Conservation (phyloP, 2,797 vertebrate genomes). For the Propithecus deckenii region DNA sequence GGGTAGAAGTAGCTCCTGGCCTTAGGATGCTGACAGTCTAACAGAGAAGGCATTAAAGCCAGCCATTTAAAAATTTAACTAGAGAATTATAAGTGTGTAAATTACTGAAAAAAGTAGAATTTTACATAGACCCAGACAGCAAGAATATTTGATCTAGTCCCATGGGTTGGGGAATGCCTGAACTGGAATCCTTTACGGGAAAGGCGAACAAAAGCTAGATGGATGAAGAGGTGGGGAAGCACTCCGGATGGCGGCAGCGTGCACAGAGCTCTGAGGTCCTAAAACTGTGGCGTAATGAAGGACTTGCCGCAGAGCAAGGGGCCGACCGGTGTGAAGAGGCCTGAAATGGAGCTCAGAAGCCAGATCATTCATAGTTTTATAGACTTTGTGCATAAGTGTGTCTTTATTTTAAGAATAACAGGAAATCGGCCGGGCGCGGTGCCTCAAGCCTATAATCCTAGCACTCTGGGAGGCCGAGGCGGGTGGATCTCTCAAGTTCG, state of each 20-base stretch:
- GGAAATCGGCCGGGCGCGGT: background rate
- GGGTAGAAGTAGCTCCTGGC: background rate
- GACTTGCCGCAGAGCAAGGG: background rate
- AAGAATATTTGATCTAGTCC: background rate
- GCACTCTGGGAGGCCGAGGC: no score
- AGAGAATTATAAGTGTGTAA: background rate
- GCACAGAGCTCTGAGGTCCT: background rate
- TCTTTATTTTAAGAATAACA: background rate
- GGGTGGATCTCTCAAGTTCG: no score
- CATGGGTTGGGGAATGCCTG: background rate
- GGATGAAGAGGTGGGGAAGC: background rate
- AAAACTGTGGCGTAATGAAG: background rate
- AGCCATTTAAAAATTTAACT: background rate
- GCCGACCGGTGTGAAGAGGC: background rate
- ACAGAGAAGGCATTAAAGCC: background rate
- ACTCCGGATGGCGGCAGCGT: background rate
- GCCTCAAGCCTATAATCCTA: no score
- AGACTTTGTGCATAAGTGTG: no score
- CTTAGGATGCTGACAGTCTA: background rate
- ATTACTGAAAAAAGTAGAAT: background rate
- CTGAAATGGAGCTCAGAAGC: background rate
- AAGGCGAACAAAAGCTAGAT: background rate
- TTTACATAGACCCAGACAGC: background rate
- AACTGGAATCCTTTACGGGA: background rate
- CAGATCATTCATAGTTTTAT: background rate